A percentile compares a stretch with the other conserved stretches of the same genome.
Conservation (phyloP, 2,113 vertebrate species). For the human region GRCh38 chr13:47320501-47321000, state of each 20-base stretch:
- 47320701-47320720: background rate
- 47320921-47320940: background rate
- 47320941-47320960: background rate
- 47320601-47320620: background rate
- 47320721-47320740: background rate
- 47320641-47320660: background rate
- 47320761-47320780: background rate
- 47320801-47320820: background rate
- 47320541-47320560: fast-evolving
- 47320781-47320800: background rate
- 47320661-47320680: background rate
- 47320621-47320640: background rate
- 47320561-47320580: background rate
- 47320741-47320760: background rate
- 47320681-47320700: background rate
- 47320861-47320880: background rate
- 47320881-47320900: background rate
- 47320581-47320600: background rate
- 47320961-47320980: background rate
- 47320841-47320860: background rate
- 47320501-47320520: background rate
- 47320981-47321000: background rate
- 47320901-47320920: background rate
- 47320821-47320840: background rate
- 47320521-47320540: background rate